A percentile compares a stretch with the other conserved stretches of the same genome.
Conservation (phyloP, 2,113 vertebrate species). For the Felis chaus region DNA sequence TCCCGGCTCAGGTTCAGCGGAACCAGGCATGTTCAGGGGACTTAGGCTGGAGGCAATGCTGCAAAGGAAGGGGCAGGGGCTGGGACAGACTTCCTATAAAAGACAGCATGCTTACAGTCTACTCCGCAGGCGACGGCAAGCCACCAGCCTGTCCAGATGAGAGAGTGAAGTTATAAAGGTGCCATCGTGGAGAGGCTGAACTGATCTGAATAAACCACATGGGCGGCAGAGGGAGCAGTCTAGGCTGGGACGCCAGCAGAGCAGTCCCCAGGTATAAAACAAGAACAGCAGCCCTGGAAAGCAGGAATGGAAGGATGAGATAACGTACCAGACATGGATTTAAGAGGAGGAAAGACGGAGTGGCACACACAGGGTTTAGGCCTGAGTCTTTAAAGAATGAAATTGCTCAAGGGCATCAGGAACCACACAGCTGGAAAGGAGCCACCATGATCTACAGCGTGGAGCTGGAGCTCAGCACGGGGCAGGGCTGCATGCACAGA, state of each 20-base stretch:
- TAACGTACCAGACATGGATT: neutral
- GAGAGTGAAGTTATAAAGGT: neutral
- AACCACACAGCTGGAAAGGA: neutral
- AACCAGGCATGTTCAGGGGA: neutral
- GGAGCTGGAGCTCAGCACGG: neutral
- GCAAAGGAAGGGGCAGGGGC: neutral
- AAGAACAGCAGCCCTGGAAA: neutral
- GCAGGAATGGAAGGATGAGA: neutral
- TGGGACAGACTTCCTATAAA: neutral
- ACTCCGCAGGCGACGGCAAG: neutral
- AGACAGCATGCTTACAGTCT: neutral
- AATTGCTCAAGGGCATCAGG: neutral
- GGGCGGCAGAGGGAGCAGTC: neutral
- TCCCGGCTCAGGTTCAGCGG: neutral
- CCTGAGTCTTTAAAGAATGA: neutral
- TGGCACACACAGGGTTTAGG: fast-evolving
- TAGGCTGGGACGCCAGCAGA: neutral
- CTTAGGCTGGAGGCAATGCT: neutral
- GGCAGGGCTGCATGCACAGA: neutral
- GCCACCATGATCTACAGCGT: fast-evolving
- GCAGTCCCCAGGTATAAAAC: neutral
- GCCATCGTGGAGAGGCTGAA: neutral
- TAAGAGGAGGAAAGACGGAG: neutral
- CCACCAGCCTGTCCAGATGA: neutral
- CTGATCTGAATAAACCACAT: neutral